Evolutionary conservation across 2,797 vertebrate species (phyloP), one percentile per base, ranked within the genome.

Genomic region (Hybognathus amarus): DNA sequence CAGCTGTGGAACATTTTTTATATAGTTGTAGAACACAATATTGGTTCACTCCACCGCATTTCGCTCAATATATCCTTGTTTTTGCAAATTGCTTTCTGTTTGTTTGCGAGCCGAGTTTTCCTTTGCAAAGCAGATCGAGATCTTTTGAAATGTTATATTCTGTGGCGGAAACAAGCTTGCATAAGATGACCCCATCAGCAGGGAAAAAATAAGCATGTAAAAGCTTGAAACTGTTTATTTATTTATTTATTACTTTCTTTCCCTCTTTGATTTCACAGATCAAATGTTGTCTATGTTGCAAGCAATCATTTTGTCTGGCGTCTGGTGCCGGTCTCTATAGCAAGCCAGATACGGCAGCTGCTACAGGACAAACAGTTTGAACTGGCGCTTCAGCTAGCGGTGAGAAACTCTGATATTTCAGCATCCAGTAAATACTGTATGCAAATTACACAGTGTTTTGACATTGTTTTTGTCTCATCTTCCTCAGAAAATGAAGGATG

Each of bases 221-320:
- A 61, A 27, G 12, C 24, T 27, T 61, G 11, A 61, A 61, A 15
- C 11, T 36, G 1, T 36, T 13, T 5, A 1, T 12, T 61, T 13
- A 6, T 27, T 27, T 12, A 4, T 40, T 42, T 11, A 11, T 12
- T 12, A 13, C 13, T 50, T 64, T 66, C 56, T 59, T 12, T 22
- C 47, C n/a, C 45, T 66, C 24, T 82, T 81, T 22, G 86, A 80
- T 89, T 54, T 83, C 86, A 27, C 91, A 99, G 96, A 86, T 94
- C 94, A 81, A 97, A 98, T 89, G 95, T 97, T 78, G 96, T 99
- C 80, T 99, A 99, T 4, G 97, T 99, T 76, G 98, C 98, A 91
- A 99, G 98, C 92, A 99, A 99, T 94, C 98, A 99, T 91, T 99
- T 99, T 90, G 98, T 99, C 81, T 99, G 98, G 98, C 95, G 98